Conservation (phyloP, 2,888 invertebrate genomes). For the Thymelicus sylvestris region DNA sequence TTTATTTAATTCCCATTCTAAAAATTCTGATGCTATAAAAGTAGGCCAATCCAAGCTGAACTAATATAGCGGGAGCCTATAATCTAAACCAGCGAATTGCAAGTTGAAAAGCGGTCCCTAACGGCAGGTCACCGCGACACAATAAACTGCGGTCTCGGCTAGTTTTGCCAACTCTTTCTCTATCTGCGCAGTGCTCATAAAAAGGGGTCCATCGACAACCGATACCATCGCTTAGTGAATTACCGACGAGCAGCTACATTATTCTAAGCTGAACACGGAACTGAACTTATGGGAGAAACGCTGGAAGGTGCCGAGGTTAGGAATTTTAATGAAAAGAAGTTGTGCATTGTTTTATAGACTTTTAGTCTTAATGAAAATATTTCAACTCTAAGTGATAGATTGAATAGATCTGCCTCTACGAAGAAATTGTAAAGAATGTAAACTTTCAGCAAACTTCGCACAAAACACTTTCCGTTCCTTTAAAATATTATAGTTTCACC, state of each 20-base stretch:
- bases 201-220: constrained; percentile 75
- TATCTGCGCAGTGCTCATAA: constrained; percentile 72
- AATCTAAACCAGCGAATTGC: constrained; percentile 2
- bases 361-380: too few species aligned
- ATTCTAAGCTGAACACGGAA: constrained; percentile 59
- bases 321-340: background rate
- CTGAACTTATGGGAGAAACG: constrained; percentile 52
- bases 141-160: constrained; percentile 34
- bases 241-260: constrained; percentile 67
- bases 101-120: constrained; percentile 13
- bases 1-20: too few species aligned
- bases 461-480: too few species aligned
- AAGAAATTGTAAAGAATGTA: too few species aligned
- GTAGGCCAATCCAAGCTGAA: too few species aligned
- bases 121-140: constrained; percentile 23
- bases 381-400: too few species aligned
- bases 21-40: too few species aligned
- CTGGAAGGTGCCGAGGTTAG: constrained; percentile 22
- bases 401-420: too few species aligned
- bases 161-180: constrained; percentile 66
- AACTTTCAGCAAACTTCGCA: too few species aligned
- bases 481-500: too few species aligned
- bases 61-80: background rate
- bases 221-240: constrained; percentile 79
- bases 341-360: background rate